Conservation (phyloP, 2,888 invertebrate genomes). For the Heliconius ismenius region DNA sequence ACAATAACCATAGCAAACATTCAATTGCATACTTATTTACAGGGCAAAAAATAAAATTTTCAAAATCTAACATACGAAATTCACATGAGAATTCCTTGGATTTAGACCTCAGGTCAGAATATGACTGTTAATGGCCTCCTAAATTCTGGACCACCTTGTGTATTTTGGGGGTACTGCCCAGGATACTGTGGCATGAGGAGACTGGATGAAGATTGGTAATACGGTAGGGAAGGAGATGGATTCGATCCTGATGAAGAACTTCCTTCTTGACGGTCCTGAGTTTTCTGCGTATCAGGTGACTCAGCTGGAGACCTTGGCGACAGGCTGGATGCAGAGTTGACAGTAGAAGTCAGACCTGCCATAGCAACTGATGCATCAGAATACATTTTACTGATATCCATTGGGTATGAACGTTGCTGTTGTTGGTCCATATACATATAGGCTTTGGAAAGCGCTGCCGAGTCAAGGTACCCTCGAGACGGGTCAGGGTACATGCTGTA, state of each 20-base stretch:
- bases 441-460: constrained; percentile 87
- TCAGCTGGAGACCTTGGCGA: constrained; percentile 77
- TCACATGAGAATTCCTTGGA: constrained; percentile 29
- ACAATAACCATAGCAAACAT: constrained; percentile 2
- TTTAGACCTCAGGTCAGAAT: constrained; percentile 88
- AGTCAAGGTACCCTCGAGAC: constrained; percentile 87
- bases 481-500: constrained; percentile 90
- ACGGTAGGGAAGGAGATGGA: constrained; percentile 83
- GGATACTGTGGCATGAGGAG: constrained; percentile 87
- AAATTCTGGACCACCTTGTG: constrained; percentile 85
- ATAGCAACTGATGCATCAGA: constrained; percentile 84
- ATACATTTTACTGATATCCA: constrained; percentile 86
- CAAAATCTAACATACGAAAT: constrained; percentile 28
- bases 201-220: constrained; percentile 82
- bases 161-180: constrained; percentile 79
- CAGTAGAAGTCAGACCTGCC: constrained; percentile 76
- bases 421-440: constrained; percentile 89
- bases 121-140: constrained; percentile 89
- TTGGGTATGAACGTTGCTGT: constrained; percentile 79
- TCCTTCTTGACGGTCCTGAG: constrained; percentile 79
- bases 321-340: constrained; percentile 72
- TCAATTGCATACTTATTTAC: constrained; percentile 37
- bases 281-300: constrained; percentile 80
- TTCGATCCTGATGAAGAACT: constrained; percentile 84
- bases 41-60: constrained; percentile 39